Evolutionary conservation across 2,888 invertebrate genomes (phyloP).

Genomic region (Drosophila stalkeri): DNA sequence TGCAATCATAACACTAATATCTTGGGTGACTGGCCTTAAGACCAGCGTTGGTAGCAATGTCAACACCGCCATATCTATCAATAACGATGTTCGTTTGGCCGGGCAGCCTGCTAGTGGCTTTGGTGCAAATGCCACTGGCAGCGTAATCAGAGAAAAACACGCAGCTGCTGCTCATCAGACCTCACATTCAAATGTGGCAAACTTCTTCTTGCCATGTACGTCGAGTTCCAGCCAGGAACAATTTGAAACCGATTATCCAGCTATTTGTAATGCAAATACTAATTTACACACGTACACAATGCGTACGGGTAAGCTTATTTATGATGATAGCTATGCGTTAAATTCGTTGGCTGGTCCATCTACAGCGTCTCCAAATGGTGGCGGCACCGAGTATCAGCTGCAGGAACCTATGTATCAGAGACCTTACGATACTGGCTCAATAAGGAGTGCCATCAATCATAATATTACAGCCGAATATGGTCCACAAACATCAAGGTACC

Average conservation of each 20-base stretch:
- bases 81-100: conserved; percentile 55
- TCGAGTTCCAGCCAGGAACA: conserved; percentile 94
- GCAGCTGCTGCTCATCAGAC: conserved; percentile 43
- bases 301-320: conserved; percentile 91
- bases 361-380: conserved; percentile 36
- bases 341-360: conserved; percentile 84
- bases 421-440: conserved; percentile 84
- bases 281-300: conserved; percentile 93
- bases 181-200: conserved; percentile 87
- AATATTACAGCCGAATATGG: conserved; percentile 55
- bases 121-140: conserved; percentile 16
- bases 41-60: conserved; percentile 85
- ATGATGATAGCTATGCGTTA: conserved; percentile 88
- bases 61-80: conserved; percentile 37
- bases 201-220: conserved; percentile 92
- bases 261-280: conserved; percentile 94
- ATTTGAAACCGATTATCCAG: conserved; percentile 93
- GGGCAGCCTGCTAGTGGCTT: conserved; percentile 32
- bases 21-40: conserved; percentile 93
- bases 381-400: conserved; percentile 72
- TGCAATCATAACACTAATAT: conserved; percentile 93
- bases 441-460: conserved; percentile 72
- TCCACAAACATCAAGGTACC: conserved; percentile 38
- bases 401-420: conserved; percentile 83
- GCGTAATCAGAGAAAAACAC: conserved; percentile 88